Evolutionary conservation across 2,113 vertebrate genomes (phyloP).

Genomic region (Monopterus albus): DNA sequence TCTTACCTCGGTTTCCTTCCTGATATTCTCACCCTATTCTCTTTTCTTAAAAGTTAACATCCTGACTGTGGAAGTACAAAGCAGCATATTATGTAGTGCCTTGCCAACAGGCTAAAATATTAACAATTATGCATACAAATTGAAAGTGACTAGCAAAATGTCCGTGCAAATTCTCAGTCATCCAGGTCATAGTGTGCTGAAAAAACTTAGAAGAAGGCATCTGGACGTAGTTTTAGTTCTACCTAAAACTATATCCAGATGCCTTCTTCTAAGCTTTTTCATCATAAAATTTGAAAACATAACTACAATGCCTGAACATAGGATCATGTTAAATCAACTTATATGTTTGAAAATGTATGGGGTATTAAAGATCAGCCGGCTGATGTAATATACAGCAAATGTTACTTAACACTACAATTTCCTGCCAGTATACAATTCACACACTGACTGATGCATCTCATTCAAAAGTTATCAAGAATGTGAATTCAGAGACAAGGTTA

Average conservation of each 20-base stretch:
- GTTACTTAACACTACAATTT: slow-evolving; percentile 1
- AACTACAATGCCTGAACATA: no score
- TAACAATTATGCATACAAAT: no score
- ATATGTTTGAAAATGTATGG: no score
- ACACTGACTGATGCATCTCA: slow-evolving; percentile 1
- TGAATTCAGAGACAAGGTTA: slow-evolving; percentile 20
- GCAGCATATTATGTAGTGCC: neutral
- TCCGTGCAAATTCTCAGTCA: no score
- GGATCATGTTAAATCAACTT: no score
- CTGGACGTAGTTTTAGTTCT: no score
- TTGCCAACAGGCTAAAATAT: slow-evolving; percentile 1
- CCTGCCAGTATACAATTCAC: neutral
- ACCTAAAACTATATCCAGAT: no score
- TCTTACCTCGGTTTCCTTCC: slow-evolving; percentile 68
- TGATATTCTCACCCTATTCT: slow-evolving; percentile 38
- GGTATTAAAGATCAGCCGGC: neutral
- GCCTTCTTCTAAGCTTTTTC: no score
- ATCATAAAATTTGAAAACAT: no score
- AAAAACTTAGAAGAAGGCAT: no score
- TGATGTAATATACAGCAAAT: slow-evolving; percentile 13
- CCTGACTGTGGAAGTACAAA: slow-evolving; percentile 45
- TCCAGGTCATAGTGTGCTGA: no score
- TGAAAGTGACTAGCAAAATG: no score
- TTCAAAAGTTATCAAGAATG: neutral
- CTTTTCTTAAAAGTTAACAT: slow-evolving; percentile 47